Evolutionary conservation across 2,797 vertebrate species (phyloP).

Genomic region (Onychomys torridus): DNA sequence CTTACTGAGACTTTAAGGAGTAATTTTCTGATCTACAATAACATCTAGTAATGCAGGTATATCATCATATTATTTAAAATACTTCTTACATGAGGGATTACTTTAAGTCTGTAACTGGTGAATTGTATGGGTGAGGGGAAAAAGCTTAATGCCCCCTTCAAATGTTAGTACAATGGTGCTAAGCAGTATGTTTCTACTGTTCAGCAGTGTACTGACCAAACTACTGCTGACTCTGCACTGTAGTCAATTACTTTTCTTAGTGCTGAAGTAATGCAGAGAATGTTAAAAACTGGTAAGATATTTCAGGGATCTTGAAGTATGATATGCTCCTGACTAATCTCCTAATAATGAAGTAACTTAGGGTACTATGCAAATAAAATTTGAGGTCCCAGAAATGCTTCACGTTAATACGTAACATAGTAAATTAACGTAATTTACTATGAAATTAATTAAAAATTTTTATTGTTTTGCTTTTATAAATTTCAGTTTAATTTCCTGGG

Average conservation of each 20-base stretch:
- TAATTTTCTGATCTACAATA: neutral
- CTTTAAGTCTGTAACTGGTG: neutral
- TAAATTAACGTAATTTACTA: neutral
- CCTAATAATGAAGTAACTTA: conserved; percentile 23
- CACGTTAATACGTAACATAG: no score
- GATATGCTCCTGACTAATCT: conserved; percentile 12
- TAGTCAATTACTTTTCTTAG: neutral
- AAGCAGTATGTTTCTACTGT: neutral
- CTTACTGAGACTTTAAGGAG: neutral
- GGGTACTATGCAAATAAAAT: neutral
- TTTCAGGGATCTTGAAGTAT: neutral
- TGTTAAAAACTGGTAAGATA: neutral
- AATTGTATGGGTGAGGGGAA: neutral
- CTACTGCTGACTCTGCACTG: neutral
- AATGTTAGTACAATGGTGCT: neutral
- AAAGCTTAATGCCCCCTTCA: neutral
- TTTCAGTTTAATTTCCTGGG: neutral
- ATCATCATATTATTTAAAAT: neutral
- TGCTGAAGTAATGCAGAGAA: neutral
- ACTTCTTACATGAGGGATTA: neutral
- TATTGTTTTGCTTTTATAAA: neutral
- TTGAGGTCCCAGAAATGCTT: neutral
- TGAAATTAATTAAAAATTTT: conserved; percentile 2
- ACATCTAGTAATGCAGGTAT: neutral
- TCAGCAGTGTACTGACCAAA: neutral